phyloP scores from a whole-genome alignment of 1,140 invertebrate genomes.

The Whitmania pigra region DNA sequence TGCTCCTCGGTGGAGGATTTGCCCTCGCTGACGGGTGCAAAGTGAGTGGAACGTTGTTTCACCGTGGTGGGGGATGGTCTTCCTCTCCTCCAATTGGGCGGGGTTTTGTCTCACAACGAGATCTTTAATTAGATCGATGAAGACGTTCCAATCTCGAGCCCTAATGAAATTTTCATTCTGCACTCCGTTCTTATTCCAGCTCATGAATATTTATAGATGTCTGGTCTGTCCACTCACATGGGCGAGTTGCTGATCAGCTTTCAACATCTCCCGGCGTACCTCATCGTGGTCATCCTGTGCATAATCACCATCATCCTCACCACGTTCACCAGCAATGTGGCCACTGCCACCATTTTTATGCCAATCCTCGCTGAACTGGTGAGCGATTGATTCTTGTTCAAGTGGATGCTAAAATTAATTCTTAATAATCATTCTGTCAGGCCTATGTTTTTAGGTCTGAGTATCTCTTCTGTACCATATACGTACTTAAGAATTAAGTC shows the following conservation, averaged over 20 bases:
- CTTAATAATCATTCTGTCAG: too few species aligned
- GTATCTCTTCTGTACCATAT: too few species aligned
- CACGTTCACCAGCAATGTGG: conserved; percentile 70
- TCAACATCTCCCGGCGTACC: conserved; percentile 17
- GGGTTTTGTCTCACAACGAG: too few species aligned
- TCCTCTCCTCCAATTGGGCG: too few species aligned
- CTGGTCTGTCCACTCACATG: conserved; percentile 21
- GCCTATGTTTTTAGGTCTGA: too few species aligned
- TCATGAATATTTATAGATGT: conserved; percentile 13
- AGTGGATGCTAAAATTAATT: too few species aligned
- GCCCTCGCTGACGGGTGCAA: conserved; percentile 52
- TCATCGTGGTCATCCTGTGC: conserved; percentile 20
- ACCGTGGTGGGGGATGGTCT: too few species aligned
- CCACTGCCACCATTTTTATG: conserved; percentile 68
- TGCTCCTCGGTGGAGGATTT: conserved; percentile 60
- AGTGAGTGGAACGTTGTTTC: conserved; percentile 16
- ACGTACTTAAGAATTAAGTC: too few species aligned
- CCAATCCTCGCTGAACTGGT: conserved; percentile 68
- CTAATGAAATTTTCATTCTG: neutral
- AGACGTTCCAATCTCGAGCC: neutral
- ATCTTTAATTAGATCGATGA: too few species aligned
- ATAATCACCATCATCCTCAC: conserved; percentile 47
- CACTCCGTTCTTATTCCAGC: neutral
- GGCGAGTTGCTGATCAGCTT: conserved; percentile 22
- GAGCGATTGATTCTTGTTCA: conserved; percentile 26